phyloP scores from a whole-genome alignment of 2,113 vertebrate species.

The Caracal caracal region DNA sequence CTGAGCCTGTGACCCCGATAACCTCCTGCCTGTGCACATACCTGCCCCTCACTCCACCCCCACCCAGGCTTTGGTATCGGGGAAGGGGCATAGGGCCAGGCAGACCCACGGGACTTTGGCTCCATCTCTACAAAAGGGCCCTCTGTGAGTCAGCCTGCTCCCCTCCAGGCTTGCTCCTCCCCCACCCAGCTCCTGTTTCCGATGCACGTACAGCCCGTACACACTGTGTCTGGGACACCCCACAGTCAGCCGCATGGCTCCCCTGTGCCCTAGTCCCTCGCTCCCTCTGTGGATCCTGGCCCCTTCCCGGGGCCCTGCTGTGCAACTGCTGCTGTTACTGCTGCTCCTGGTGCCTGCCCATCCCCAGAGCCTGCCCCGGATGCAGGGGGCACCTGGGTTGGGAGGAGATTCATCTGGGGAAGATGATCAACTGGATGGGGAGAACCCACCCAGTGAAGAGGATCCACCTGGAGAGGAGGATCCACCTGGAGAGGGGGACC shows the following conservation, averaged over 20 bases:
- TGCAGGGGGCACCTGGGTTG: background rate
- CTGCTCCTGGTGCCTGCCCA: constrained; percentile 47
- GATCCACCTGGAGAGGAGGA: background rate
- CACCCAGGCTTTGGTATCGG: constrained; percentile 25
- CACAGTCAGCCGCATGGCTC: constrained; percentile 74
- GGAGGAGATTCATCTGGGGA: constrained; percentile 66
- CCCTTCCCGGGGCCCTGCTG: background rate
- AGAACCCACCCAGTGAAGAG: constrained; percentile 58
- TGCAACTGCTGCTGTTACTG: constrained; percentile 54
- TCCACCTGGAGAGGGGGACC: background rate
- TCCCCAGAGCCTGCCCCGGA: constrained; percentile 43
- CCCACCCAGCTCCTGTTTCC: constrained; percentile 70
- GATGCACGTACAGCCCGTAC: constrained; percentile 78
- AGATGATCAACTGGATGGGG: background rate
- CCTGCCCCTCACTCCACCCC: constrained; percentile 45
- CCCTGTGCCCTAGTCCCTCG: constrained; percentile 30
- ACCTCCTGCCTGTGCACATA: constrained; percentile 65
- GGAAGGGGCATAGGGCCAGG: constrained; percentile 64
- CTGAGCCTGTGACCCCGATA: constrained; percentile 62
- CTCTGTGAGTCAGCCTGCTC: constrained; percentile 79
- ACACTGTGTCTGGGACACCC: constrained; percentile 66
- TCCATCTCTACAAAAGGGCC: constrained; percentile 75
- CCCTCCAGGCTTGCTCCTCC: constrained; percentile 78
- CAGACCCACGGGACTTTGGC: constrained; percentile 72
- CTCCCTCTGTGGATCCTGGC: background rate